Evolutionary conservation across 2,797 vertebrate species (phyloP).

Genomic region (Acanthurus leucopareius): DNA sequence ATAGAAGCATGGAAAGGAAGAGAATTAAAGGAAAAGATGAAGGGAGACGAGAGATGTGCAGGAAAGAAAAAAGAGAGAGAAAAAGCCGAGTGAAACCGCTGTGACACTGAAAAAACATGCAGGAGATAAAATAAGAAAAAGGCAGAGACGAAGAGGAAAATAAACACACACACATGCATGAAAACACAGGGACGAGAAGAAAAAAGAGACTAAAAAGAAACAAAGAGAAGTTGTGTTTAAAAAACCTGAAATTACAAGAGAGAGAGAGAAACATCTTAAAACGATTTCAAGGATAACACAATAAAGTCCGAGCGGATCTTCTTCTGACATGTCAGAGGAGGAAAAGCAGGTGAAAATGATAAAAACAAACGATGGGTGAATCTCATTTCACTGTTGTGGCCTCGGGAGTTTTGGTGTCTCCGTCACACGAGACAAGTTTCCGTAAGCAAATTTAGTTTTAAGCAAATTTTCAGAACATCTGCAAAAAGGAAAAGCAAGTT

Average conservation of each 20-base stretch:
- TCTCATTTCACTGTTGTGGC: background rate
- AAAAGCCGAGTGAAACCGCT: background rate
- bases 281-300: too few relatives aligned
- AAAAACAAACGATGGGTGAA: background rate
- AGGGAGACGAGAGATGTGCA: background rate
- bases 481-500: too few relatives aligned
- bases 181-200: too few relatives aligned
- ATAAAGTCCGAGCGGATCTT: too few relatives aligned
- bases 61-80: background rate
- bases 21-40: conserved; percentile 3
- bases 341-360: background rate
- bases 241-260: background rate
- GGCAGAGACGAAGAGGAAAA: background rate
- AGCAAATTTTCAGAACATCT: too few relatives aligned
- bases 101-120: background rate
- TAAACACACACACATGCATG: too few relatives aligned
- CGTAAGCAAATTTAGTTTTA: background rate
- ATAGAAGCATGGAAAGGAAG: background rate
- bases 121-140: background rate
- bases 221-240: too few relatives aligned
- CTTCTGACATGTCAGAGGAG: background rate
- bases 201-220: too few relatives aligned
- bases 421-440: too few relatives aligned
- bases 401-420: background rate
- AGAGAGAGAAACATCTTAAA: background rate